Evolutionary conservation across 2,797 vertebrate species (phyloP).

Genomic region (Chaenodraco wilsoni): DNA sequence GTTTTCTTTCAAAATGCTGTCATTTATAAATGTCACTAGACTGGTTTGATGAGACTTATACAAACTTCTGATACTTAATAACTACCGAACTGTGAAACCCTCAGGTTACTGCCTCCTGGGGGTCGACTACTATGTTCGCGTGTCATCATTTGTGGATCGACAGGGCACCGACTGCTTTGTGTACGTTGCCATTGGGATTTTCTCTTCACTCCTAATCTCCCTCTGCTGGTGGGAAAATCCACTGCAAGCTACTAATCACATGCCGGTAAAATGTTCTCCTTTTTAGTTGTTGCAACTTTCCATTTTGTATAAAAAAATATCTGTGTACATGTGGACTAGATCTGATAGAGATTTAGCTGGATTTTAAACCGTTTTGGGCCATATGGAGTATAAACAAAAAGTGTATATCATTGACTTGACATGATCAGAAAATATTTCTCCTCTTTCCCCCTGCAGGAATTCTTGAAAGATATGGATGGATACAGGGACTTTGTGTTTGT

Average conservation of each 20-base stretch:
- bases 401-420: too few species aligned
- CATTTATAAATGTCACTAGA: background rate
- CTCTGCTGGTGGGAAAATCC: slow-evolving; percentile 88
- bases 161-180: slow-evolving; percentile 11
- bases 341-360: background rate
- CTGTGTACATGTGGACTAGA: too few species aligned
- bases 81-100: background rate
- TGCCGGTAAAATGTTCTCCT: slow-evolving; percentile 59
- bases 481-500: slow-evolving; percentile 83
- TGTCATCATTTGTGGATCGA: slow-evolving; percentile 53
- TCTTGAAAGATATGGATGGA: slow-evolving; percentile 72
- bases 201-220: slow-evolving; percentile 80
- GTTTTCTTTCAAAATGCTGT: background rate
- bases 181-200: slow-evolving; percentile 79
- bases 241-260: slow-evolving; percentile 76
- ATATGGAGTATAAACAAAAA: too few species aligned
- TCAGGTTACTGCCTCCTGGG: slow-evolving; percentile 81
- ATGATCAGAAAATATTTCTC: background rate
- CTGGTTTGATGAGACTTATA: background rate
- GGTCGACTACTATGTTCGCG: slow-evolving; percentile 79
- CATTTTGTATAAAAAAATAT: too few species aligned
- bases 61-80: background rate
- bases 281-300: too few species aligned
- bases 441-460: slow-evolving; percentile 51
- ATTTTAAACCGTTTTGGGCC: background rate